Evolutionary conservation across 2,797 vertebrate genomes (phyloP), one percentile per base, ranked within the genome.

Genomic region (Columba guinea): DNA sequence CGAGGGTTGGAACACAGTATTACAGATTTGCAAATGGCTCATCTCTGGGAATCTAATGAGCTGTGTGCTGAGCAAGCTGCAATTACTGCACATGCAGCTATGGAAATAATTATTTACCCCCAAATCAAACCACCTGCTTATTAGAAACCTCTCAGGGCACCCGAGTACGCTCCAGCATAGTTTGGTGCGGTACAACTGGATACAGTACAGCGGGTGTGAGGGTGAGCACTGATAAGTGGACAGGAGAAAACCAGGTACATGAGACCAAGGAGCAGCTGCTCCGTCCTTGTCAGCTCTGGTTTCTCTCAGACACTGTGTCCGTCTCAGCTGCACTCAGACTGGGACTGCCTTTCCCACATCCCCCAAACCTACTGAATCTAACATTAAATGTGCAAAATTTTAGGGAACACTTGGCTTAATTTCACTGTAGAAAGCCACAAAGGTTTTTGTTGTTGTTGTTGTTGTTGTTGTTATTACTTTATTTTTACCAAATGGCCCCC

Each of bases 361-460:
- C 37, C 58, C 32, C 0, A 0, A 59, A 39, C 52, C 52, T 80
- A 18, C 35, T 10, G 32, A 32, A 2, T 3, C 26, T 32, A 5
- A 5, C 14, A 16, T 56, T 34, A 41, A 30, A 58, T 28, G 13
- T 24, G 19, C 44, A 21, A 48, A 58, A 63, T 78, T 88, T 77
- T 15, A 67, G 26, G 60, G 27, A 86, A 77, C 34, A 5, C 6
- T 58, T 37, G 9, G 34, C 53, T 68, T 73, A 49, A 52, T 68
- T 78, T 71, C 18, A 19, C 15, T 69, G 4, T 4, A 51, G 23
- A 67, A 84, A 67, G 56, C 44, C 77, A 37, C 8, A 23, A 11
- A 11, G 2, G 1, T 19, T 24, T 13, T 51, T 49, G n/a, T n/a
- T n/a, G n/a, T n/a, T n/a, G 6, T 37, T 37, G 64, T 35, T 35